Evolutionary conservation across 2,888 invertebrate genomes (phyloP), one percentile per base, ranked within the genome.

Genomic region (Invenusta paracnida): DNA sequence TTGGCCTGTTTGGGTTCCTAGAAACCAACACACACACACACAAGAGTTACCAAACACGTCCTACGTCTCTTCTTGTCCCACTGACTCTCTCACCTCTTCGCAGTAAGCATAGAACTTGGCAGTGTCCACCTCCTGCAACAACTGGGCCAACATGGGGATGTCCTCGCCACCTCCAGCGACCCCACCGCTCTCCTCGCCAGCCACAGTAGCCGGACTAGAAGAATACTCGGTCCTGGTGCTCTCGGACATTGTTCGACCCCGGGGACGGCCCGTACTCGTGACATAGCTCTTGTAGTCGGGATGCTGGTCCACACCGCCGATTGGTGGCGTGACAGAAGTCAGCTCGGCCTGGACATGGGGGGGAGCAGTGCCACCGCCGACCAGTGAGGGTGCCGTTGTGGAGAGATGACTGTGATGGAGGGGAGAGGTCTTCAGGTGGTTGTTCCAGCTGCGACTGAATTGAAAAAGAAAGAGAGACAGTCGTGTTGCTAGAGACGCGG

Each of bases 61-160:
- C 66, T 66, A 17, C n/a, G n/a, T n/a, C n/a, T n/a, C n/a, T n/a
- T n/a, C n/a, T n/a, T n/a, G n/a, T n/a, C n/a, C n/a, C n/a, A n/a
- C n/a, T n/a, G n/a, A n/a, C 11, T 23, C 17, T 85, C 30, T 13
- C 23, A 86, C 86, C 23, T 86, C 84, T 85, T 86, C 86, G 67
- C 86, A 86, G 31, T 86, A 85, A 2, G 84, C 86, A 29, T 85
- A 85, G 30, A 86, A 79, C 30, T 86, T 86, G 11, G 84, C 84
- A 0, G 86, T 85, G 31, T 86, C 86, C 25, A 67, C 83, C 67
- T 86, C 86, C 31, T 86, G 48, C n/a, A 86, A 25, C 48, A 86
- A 85, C 28, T 86, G 86, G n/a, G 28, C 25, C 23, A 86, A 29
- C 83, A 86, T 86, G 25, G 86, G 84, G 67, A 29, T 86, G 30